Conservation (phyloP, 2,113 vertebrate genomes). For the Oophaga pumilio region DNA sequence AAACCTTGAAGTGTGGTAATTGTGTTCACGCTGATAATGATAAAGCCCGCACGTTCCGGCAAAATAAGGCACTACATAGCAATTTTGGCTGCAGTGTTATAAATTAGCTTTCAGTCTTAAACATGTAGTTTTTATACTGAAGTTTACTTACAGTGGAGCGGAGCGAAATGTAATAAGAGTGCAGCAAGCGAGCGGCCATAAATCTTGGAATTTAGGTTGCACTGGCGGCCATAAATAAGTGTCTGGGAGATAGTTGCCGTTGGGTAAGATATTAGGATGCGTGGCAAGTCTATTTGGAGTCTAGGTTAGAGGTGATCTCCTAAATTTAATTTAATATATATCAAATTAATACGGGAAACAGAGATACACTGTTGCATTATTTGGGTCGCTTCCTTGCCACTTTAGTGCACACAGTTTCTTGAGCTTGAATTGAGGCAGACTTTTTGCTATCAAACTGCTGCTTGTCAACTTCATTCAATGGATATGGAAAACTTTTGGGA, state of each 20-base stretch:
- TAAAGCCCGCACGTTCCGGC: constrained; percentile 62
- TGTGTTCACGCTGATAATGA: constrained; percentile 65
- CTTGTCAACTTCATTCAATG: too few relatives aligned
- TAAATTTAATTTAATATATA: neutral
- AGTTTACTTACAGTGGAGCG: constrained; percentile 56
- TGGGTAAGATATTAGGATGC: neutral
- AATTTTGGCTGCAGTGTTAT: constrained; percentile 60
- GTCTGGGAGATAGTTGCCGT: neutral
- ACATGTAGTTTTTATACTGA: constrained; percentile 52
- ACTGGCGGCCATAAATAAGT: constrained; percentile 25
- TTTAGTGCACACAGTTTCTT: too few relatives aligned
- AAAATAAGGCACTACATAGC: constrained; percentile 62
- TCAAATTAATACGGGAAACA: too few relatives aligned
- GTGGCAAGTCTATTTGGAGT: neutral
- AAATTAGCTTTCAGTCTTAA: constrained; percentile 63
- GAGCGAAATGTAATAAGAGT: constrained; percentile 38
- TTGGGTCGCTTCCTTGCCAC: too few relatives aligned
- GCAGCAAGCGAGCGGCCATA: constrained; percentile 41
- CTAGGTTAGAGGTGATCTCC: neutral
- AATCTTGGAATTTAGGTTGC: constrained; percentile 45
- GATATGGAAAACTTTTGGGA: too few relatives aligned
- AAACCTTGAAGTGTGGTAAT: constrained; percentile 64
- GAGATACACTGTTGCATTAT: too few relatives aligned
- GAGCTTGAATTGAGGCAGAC: too few relatives aligned
- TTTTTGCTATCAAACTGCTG: too few relatives aligned